A percentile compares a stretch with the other conserved stretches of the same genome.
Evolutionary conservation across 2,888 invertebrate genomes (phyloP).

Genomic region (Erebia ligea): DNA sequence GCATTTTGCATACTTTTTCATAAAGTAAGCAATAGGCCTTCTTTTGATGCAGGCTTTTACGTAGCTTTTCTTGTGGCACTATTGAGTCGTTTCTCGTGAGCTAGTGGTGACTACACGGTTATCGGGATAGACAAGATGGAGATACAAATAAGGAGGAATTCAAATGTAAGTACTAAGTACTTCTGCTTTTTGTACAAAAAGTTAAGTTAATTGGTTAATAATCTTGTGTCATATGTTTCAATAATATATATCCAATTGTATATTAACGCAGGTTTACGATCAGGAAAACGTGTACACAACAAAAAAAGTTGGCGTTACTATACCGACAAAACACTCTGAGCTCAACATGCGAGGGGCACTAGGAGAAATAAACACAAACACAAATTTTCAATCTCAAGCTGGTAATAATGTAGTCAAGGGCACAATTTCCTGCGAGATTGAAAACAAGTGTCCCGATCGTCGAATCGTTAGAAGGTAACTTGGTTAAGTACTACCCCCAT

Average conservation of each 20-base stretch:
- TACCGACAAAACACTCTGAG: conserved; percentile 62
- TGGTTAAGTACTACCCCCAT: conserved; percentile 44
- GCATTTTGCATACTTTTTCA: neutral
- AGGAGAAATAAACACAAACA: conserved; percentile 72
- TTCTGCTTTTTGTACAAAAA: neutral
- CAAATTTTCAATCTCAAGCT: conserved; percentile 66
- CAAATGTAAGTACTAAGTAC: conserved; percentile 58
- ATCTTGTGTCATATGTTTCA: neutral
- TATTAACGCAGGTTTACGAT: conserved; percentile 53
- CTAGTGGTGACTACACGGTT: no score
- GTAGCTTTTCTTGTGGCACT: no score
- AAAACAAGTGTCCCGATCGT: conserved; percentile 64
- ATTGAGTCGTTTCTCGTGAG: no score
- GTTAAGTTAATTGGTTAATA: neutral
- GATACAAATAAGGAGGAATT: conserved; percentile 60
- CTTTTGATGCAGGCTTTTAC: no score
- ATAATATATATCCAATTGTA: neutral
- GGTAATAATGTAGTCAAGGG: conserved; percentile 63
- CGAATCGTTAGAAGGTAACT: conserved; percentile 57
- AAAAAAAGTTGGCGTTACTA: conserved; percentile 56
- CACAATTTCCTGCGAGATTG: conserved; percentile 62
- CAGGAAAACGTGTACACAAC: conserved; percentile 67
- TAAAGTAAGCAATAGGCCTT: neutral
- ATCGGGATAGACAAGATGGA: conserved; percentile 55
- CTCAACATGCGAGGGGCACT: conserved; percentile 66